These are phyloP conservation scores for Neodiprion pinetum DNA, from an alignment of 1,140 invertebrate species.

Conservation along the genomic window DNA sequence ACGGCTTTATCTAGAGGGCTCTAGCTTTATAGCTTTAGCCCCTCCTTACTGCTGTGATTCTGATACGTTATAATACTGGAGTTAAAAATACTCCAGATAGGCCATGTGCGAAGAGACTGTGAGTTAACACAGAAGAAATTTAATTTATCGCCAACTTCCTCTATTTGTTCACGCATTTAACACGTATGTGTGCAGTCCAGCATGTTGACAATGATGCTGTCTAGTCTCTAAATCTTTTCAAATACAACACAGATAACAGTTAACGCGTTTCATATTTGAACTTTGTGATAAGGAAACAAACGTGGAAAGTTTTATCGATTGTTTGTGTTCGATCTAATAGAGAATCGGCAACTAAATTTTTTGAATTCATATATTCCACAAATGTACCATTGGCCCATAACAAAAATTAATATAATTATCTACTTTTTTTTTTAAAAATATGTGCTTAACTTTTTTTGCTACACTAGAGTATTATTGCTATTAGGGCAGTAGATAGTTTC, in stretches of 20 bases:
- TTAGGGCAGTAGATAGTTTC: too few relatives aligned
- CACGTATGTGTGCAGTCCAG: background rate
- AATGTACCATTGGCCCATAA: background rate
- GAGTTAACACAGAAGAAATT: background rate
- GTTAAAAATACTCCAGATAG: constrained; percentile 29
- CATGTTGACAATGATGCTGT: background rate
- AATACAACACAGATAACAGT: too few relatives aligned
- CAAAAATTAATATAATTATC: background rate
- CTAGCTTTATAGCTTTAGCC: constrained; percentile 21
- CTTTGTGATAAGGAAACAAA: background rate
- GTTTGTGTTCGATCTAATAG: background rate
- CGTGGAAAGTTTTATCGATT: background rate
- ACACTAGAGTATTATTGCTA: too few relatives aligned
- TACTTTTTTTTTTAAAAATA: too few relatives aligned
- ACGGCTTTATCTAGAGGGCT: background rate
- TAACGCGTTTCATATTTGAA: background rate
- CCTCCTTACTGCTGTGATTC: constrained; percentile 13
- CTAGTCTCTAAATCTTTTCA: too few relatives aligned
- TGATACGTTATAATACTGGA: constrained; percentile 15
- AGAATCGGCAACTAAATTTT: background rate
- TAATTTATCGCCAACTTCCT: background rate
- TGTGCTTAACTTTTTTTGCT: too few relatives aligned
- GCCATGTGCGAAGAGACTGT: background rate
- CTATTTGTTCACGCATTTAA: background rate
- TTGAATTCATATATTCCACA: background rate